Base-by-base conservation (phyloP, 2,113 vertebrate species). In the Gallinago media region DNA sequence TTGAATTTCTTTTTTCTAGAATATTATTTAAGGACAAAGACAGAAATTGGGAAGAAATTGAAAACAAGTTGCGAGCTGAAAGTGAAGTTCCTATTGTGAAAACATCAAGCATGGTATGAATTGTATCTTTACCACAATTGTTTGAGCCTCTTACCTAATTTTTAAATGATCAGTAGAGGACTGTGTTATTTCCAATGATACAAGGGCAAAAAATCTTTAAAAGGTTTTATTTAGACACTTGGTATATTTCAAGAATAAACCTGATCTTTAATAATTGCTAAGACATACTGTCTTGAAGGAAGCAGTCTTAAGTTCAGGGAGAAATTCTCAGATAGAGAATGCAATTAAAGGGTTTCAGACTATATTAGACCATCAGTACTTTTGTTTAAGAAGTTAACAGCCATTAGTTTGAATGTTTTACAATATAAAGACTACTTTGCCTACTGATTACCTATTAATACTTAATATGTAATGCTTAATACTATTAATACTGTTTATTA, bases 21-120 rank as follows among this genome's bases (percentile, higher is more conserved):
- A 99, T 99, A 97, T 97, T 99, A 94, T 99, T 99, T 97, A 99
- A 99, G 96, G 99, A 99, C 96, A 99, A 99, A 96, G 99, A 99
- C 96, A 98, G 99, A 78, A 99, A 99, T 73, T 99, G 99, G 99
- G 99, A 99, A 54, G 99, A 99, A 96, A 99, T 99, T 94, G 99
- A 99, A 96, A 99, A 86, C 95, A 99, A 99, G 97, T 96, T 99
- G 88, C 97, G 98, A 96, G 96, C 98, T 20, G 99, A 99, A 92
- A 99, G 98, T 95, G 99, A 99, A 88, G 96, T 99, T 40, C 99
- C 99, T 58, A 98, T 99, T 83, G 98, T 99, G 94, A 99, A 99
- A 98, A 99, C 99, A 9, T 99, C 99, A 66, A 99, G 99, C 97
- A 99, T 99, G 99, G 99, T 99, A 98, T n/a, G 97, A 40, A 93